Evolutionary conservation across 2,888 invertebrate genomes (phyloP).

Genomic region (Seladonia tumulorum): DNA sequence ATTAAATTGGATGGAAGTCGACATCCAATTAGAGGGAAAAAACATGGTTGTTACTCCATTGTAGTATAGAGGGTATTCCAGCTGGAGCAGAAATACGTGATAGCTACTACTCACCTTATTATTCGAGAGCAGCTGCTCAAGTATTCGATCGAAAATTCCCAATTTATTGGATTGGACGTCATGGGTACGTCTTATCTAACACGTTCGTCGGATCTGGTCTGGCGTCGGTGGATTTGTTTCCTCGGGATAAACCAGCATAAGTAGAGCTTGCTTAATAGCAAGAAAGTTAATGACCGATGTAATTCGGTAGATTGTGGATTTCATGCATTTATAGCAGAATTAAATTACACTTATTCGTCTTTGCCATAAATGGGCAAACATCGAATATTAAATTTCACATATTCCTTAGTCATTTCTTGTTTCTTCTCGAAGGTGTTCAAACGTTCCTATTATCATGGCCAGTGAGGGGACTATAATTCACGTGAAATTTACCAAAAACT

Average conservation of each 20-base stretch:
- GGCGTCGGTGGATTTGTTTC: too few species aligned
- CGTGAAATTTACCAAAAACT: slow-evolving; percentile 7
- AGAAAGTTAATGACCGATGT: too few species aligned
- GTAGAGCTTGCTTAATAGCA: too few species aligned
- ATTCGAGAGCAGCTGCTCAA: neutral
- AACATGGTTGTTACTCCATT: neutral
- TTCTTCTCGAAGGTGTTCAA: neutral
- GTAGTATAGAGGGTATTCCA: neutral
- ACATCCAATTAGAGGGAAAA: neutral
- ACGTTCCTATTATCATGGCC: neutral
- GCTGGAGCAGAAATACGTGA: neutral
- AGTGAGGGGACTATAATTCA: neutral
- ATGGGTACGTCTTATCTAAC: neutral
- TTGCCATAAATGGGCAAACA: too few species aligned
- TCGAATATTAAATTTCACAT: too few species aligned
- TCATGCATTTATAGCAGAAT: too few species aligned
- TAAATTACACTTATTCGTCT: neutral
- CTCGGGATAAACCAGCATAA: too few species aligned
- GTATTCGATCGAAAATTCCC: neutral
- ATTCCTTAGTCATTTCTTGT: too few species aligned
- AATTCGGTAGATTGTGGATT: too few species aligned
- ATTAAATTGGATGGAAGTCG: neutral
- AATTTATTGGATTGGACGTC: neutral
- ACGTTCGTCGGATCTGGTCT: too few species aligned
- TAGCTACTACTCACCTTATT: neutral